phyloP scores from a whole-genome alignment of 2,797 vertebrate genomes.

The Aplochiton taeniatus region DNA sequence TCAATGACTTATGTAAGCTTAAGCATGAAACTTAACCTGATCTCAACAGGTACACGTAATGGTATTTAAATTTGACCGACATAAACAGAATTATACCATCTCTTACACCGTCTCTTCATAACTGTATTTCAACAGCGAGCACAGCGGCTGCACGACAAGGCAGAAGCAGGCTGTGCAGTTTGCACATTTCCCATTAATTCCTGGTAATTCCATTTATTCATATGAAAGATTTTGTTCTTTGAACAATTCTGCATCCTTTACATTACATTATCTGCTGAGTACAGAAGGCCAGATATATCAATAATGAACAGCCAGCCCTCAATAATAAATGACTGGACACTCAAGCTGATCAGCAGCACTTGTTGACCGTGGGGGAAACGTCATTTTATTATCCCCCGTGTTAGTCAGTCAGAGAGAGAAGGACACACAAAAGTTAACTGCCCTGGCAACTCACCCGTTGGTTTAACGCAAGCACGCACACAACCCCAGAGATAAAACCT shows the following conservation, averaged over 20 bases:
- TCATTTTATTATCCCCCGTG: slow-evolving; percentile 53
- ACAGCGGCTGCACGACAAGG: too few species aligned
- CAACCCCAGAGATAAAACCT: background rate
- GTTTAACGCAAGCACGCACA: background rate
- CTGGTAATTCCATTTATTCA: too few species aligned
- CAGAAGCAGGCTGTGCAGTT: too few species aligned
- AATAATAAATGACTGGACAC: slow-evolving; percentile 70
- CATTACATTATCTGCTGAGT: slow-evolving; percentile 63
- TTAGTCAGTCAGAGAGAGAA: slow-evolving; percentile 46
- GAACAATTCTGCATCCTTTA: background rate
- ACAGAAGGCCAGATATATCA: slow-evolving; percentile 63
- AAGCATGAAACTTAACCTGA: background rate
- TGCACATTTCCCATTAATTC: too few species aligned
- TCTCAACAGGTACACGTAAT: too few species aligned
- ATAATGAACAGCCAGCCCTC: slow-evolving; percentile 67
- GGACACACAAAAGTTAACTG: slow-evolving; percentile 24
- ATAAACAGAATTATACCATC: too few species aligned
- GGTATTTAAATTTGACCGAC: too few species aligned
- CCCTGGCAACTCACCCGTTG: slow-evolving; percentile 24
- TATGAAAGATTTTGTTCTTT: too few species aligned
- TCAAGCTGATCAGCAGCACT: slow-evolving; percentile 50
- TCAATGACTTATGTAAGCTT: slow-evolving; percentile 19
- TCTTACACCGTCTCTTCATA: too few species aligned
- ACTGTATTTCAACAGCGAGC: too few species aligned
- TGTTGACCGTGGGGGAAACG: slow-evolving; percentile 61